Base-by-base conservation (phyloP, 2,888 invertebrate genomes). In the Macrostomum cliftonense region DNA sequence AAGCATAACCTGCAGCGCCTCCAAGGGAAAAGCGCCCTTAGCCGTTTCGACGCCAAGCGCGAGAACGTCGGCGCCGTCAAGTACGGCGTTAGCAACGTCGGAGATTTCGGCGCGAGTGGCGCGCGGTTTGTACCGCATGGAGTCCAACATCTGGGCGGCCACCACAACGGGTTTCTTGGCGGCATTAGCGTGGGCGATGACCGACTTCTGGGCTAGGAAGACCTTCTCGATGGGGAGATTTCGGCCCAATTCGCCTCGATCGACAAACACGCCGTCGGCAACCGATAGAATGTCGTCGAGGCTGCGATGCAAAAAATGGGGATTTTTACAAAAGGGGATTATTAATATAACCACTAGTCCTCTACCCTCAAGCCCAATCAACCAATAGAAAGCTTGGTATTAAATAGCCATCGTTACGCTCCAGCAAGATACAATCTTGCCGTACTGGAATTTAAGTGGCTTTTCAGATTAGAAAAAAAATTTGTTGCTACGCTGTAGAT, bases 81-180 rank as follows among this genome's bases (percentile, higher is more conserved):
- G 44, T 2, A 51, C 44, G 16, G 51, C 51, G 20, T 51, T 51
- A 1, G 51, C 51, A 12, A 51, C 50, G 39, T 51, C 51, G 21
- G 43, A 43, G 43, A 52, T 37, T 28, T 51, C 50, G 13, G 50
- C 50, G 12, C 50, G 39, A 2, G 50, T 50, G 12, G 50, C 36
- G n/a, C 50, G 37, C 13, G 50, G 50, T 20, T 50, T 50, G 20
- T 40, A 49, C 13, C 50, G 50, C 50, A 50, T 50, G 17, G 51
- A 51, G 20, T 50, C 50, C n/a, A 50, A 39, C 49, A 50, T 42
- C 36, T 50, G 50, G 11, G 50, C 28, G n/a, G 36, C 51, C 2
- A 50, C 50, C 21, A 50, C 21, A 2, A 49, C 50, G 12, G 50
- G 50, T n/a, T 21, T 51, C 19, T 16, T 50, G 7, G 40, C 40